phyloP scores from a whole-genome alignment of 1,140 invertebrate species.

The Bombus balteatus region DNA sequence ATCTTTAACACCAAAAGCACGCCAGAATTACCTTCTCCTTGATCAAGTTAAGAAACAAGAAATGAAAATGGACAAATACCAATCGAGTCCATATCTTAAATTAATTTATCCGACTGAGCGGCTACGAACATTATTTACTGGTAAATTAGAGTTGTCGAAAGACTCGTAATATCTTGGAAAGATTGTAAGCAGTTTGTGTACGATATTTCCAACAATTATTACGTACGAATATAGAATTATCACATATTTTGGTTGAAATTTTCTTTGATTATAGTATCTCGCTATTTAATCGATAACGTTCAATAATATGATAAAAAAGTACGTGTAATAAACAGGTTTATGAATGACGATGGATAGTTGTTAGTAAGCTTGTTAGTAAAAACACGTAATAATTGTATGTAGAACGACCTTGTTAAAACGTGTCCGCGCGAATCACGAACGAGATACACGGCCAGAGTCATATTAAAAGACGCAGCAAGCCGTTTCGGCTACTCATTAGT shows the following conservation, averaged over 20 bases:
- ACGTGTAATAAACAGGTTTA: neutral
- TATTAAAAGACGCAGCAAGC: constrained; percentile 60
- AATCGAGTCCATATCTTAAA: neutral
- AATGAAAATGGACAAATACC: neutral
- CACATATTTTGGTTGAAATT: neutral
- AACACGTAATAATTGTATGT: constrained; percentile 22
- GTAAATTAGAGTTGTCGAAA: neutral
- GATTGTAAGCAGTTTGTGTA: too few species aligned
- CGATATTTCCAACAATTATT: neutral
- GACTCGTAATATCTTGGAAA: neutral
- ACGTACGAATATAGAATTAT: too few species aligned
- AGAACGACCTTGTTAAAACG: constrained; percentile 47
- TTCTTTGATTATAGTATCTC: neutral
- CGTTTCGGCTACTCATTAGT: constrained; percentile 58
- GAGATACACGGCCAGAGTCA: neutral
- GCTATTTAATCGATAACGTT: neutral
- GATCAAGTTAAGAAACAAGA: neutral
- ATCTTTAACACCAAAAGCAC: neutral
- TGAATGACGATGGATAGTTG: neutral
- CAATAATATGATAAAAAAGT: too few species aligned
- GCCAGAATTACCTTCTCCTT: neutral
- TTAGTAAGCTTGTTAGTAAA: neutral
- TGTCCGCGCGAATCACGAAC: constrained; percentile 7
- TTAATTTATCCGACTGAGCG: neutral
- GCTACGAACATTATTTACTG: neutral